Evolutionary conservation across 2,113 vertebrate species (phyloP), one percentile per base, ranked within the genome.

Genomic region (Lethenteron camtschaticum): DNA sequence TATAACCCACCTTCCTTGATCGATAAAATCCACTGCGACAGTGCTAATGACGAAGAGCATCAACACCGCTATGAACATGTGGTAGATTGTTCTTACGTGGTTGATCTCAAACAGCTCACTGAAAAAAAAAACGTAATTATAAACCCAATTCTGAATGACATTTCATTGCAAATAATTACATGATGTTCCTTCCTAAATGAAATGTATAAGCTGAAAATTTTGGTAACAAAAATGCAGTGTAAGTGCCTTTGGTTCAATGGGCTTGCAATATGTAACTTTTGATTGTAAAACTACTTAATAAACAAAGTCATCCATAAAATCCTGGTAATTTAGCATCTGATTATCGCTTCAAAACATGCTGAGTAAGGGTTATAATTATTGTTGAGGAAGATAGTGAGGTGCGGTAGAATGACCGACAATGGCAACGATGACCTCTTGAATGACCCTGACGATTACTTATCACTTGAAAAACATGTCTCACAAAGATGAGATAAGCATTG

Each of bases 101-200:
- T 94, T 88, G 79, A 97, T 88, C 76, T 97, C 90, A 76, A 97
- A 90, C 75, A 97, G 85, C 73, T 97, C 91, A 71, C 94, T 96
- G 76, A 11, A 76, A 73, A 74, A 74, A 60, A 73, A 75, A 2
- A 10, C 63, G 10, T n/a, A 68, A 16, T 56, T 11, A 11, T 16
- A 16, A 56, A 9, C 13, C 11, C 63, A 9, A 68, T 11, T 9
- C 11, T 9, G 63, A 16, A 20, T 20, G 9, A 20, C 10, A 20
- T 63, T 16, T 16, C 3, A 16, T 63, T 16, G 13, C 16, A 13
- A 63, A 63, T 63, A 16, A 63, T 41, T 41, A 41, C 24, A 5
- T 41, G 60, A 8, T 14, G 60, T 68, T 68, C n/a, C 63, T 9
- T 16, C 8, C 10, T 9, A 24, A 24, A 16, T 68, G 24, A 68